Evolutionary conservation across 2,888 invertebrate species (phyloP).

Genomic region (Hyalella azteca): DNA sequence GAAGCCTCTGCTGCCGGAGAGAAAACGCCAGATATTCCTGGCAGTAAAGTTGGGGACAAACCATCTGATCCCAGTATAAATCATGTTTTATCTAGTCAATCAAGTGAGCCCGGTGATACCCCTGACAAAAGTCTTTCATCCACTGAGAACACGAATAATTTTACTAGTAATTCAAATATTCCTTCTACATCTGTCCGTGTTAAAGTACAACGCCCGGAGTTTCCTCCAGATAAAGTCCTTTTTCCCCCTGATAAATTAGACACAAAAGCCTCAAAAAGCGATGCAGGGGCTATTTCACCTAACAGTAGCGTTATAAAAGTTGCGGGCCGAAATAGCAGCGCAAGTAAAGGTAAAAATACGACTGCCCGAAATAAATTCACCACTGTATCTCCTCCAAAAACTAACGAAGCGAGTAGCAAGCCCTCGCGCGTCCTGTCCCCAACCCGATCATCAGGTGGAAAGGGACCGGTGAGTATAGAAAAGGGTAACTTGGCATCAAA

Average conservation of each 20-base stretch:
- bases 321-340: not conserved
- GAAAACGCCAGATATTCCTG: not conserved
- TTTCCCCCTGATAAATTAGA: constrained; percentile 45
- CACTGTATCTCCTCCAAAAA: constrained; percentile 18
- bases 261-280: not conserved
- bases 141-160: not conserved
- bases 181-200: constrained; percentile 32
- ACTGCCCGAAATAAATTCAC: not conserved
- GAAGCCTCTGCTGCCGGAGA: not conserved
- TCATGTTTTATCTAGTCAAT: not conserved
- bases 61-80: not conserved
- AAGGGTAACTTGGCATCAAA: not conserved
- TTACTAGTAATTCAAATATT: not conserved
- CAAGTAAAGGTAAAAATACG: constrained; percentile 16
- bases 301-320: not conserved
- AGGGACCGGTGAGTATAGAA: not conserved
- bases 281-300: constrained; percentile 3
- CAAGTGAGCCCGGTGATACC: not conserved
- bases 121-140: not conserved
- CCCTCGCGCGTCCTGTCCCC: constrained; percentile 40
- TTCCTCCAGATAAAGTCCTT: constrained; percentile 56
- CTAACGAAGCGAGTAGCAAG: not conserved
- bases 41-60: not conserved
- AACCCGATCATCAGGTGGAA: not conserved
- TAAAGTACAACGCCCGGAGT: constrained; percentile 43